These are phyloP conservation scores for Danio choprae DNA, from an alignment of 2,797 vertebrate species.

Conservation along the genomic window DNA sequence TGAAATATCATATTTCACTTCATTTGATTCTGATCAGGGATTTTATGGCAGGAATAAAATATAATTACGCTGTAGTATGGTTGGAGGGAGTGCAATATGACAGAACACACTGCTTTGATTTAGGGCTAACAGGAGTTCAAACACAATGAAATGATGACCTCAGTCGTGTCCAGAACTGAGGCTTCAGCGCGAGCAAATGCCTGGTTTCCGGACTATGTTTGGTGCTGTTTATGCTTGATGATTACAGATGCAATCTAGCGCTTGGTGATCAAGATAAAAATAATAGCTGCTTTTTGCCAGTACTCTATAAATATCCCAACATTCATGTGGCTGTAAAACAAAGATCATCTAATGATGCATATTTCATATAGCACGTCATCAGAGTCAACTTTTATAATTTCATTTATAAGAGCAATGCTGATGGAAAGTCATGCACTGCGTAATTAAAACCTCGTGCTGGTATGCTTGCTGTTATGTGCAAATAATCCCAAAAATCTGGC, in stretches of 20 bases:
- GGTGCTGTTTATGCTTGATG: slow-evolving; percentile 34
- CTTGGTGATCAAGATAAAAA: background rate
- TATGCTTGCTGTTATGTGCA: background rate
- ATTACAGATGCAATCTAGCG: background rate
- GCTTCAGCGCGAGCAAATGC: background rate
- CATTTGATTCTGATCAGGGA: slow-evolving; percentile 25
- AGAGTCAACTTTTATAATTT: background rate
- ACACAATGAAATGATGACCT: slow-evolving; percentile 43
- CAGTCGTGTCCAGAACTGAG: background rate
- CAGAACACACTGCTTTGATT: slow-evolving; percentile 51
- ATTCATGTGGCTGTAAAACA: background rate
- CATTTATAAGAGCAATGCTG: background rate
- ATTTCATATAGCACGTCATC: background rate
- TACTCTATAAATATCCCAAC: background rate
- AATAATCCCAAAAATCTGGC: background rate
- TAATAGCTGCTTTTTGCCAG: slow-evolving; percentile 2
- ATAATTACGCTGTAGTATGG: slow-evolving; percentile 27
- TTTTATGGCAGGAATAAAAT: slow-evolving; percentile 11
- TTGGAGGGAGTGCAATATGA: slow-evolving; percentile 41
- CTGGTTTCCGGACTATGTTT: slow-evolving; percentile 36
- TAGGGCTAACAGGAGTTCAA: slow-evolving; percentile 38
- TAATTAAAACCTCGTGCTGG: background rate
- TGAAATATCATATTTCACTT: background rate
- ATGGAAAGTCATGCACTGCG: background rate
- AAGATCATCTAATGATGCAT: background rate